Evolutionary conservation across 2,113 vertebrate genomes (phyloP).

Genomic region (Sceloporus tristichus): DNA sequence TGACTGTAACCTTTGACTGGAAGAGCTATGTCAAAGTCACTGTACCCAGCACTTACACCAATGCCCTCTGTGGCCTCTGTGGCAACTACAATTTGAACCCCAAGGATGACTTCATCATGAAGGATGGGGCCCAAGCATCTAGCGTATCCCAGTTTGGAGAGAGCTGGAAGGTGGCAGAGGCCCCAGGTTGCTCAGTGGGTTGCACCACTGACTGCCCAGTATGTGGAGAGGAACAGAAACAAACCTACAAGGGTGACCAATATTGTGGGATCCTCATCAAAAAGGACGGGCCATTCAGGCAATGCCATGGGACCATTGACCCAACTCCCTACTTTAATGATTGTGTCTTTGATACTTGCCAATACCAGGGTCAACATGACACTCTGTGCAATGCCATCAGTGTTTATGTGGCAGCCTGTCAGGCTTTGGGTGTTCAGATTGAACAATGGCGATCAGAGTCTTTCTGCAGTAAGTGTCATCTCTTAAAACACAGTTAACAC

Average conservation of each 20-base stretch:
- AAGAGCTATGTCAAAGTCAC: conserved; percentile 49
- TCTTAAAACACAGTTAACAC: background rate
- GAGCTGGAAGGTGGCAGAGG: conserved; percentile 76
- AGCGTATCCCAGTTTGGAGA: conserved; percentile 37
- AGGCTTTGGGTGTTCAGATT: conserved; percentile 48
- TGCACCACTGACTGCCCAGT: conserved; percentile 61
- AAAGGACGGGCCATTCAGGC: conserved; percentile 1
- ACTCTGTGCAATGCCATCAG: conserved; percentile 63
- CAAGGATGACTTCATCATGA: conserved; percentile 51
- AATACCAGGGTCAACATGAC: conserved; percentile 64
- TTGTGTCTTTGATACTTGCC: conserved; percentile 68
- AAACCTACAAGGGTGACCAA: conserved; percentile 18
- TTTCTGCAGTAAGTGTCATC: conserved; percentile 71
- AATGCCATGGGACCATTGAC: conserved; percentile 7
- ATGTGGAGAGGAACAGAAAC: conserved; percentile 29
- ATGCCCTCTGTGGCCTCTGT: conserved; percentile 73
- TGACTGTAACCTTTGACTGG: conserved; percentile 68
- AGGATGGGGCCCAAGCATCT: background rate
- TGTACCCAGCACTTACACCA: conserved; percentile 68
- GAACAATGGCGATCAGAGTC: conserved; percentile 62
- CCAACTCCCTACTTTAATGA: background rate
- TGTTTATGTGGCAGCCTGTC: conserved; percentile 69
- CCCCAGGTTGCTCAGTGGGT: conserved; percentile 68
- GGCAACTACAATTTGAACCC: conserved; percentile 73
- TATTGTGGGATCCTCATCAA: conserved; percentile 14